Evolutionary conservation across 2,113 vertebrate species (phyloP).

Genomic region (Campylorhamphus procurvoides): DNA sequence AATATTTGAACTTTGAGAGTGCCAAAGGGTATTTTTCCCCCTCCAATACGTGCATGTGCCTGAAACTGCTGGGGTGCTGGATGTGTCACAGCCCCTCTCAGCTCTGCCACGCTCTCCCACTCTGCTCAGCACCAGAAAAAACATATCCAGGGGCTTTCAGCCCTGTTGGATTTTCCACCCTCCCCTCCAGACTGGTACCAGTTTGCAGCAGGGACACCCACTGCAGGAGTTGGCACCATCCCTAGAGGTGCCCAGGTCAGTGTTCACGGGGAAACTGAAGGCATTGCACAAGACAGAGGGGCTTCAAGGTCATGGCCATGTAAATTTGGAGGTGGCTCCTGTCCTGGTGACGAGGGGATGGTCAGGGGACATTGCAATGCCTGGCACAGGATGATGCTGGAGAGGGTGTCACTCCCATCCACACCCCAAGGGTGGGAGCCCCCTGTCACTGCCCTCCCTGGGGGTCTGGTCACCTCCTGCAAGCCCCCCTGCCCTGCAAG

Average conservation of each 20-base stretch:
- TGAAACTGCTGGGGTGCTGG: neutral
- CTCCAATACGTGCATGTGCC: fast-evolving
- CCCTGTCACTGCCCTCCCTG: fast-evolving
- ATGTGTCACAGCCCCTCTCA: fast-evolving
- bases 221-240: neutral
- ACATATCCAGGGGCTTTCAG: neutral
- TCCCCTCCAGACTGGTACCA: neutral
- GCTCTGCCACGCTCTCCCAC: neutral
- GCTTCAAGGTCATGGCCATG: neutral
- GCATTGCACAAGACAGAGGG: neutral
- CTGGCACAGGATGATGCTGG: neutral
- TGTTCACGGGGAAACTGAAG: fast-evolving
- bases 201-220: neutral
- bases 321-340: neutral
- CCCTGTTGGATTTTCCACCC: neutral
- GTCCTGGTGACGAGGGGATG: neutral
- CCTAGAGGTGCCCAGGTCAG: fast-evolving
- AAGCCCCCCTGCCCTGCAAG: neutral
- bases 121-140: neutral
- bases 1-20: neutral
- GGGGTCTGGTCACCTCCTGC: neutral
- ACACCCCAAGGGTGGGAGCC: neutral
- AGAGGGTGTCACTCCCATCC: neutral
- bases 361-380: neutral
- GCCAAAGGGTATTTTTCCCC: neutral